These are phyloP conservation scores for Hypsibius dujardini DNA, from an alignment of 1,140 invertebrate genomes.

Conservation along the genomic window DNA sequence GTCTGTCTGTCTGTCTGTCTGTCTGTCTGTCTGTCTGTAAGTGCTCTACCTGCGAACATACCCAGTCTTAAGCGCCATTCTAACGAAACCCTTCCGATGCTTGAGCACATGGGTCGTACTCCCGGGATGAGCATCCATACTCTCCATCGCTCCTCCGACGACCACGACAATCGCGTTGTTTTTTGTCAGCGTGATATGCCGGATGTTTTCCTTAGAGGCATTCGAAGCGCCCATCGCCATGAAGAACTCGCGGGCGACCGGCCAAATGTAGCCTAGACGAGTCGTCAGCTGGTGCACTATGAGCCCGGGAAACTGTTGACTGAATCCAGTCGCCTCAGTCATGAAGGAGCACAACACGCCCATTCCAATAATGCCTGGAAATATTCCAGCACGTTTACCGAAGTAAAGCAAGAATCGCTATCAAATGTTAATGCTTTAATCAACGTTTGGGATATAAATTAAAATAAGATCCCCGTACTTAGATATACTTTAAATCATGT, in stretches of 20 bases:
- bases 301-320: slow-evolving; percentile 33
- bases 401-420: too few relatives aligned
- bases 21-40: too few relatives aligned
- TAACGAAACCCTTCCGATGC: slow-evolving; percentile 56
- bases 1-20: too few relatives aligned
- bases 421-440: too few relatives aligned
- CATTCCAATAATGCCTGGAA: slow-evolving; percentile 49
- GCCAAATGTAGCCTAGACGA: background rate
- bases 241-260: slow-evolving; percentile 43
- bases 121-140: slow-evolving; percentile 39
- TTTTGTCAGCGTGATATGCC: slow-evolving; percentile 31
- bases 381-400: too few relatives aligned
- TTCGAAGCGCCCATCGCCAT: slow-evolving; percentile 24
- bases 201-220: slow-evolving; percentile 30
- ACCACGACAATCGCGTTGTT: slow-evolving; percentile 50
- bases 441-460: too few relatives aligned
- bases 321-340: slow-evolving; percentile 34
- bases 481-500: too few relatives aligned
- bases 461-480: too few relatives aligned
- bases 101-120: slow-evolving; percentile 50
- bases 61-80: slow-evolving; percentile 57
- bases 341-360: slow-evolving; percentile 33
- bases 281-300: slow-evolving; percentile 28
- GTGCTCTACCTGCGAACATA: slow-evolving; percentile 27
- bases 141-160: slow-evolving; percentile 63